Evolutionary conservation across 2,797 vertebrate species (phyloP), one percentile per base, ranked within the genome.

Genomic region (Chaetophractus vellerosus): DNA sequence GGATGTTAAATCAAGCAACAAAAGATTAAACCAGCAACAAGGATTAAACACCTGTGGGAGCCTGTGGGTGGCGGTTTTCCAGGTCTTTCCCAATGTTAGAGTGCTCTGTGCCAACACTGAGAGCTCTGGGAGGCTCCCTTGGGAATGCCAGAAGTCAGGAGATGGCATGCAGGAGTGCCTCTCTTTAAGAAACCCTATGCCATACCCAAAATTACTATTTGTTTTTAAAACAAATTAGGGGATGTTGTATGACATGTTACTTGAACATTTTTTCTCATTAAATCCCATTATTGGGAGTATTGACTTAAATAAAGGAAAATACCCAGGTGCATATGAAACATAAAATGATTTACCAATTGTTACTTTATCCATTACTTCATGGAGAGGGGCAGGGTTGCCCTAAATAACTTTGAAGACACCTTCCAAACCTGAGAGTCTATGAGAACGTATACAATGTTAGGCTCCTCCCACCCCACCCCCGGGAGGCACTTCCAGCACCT

Each of bases 211-310:
- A 81, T 23, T 31, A 1, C 21, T 26, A 87, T 48, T 81, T 84
- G 28, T 1, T 61, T 69, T 91, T 84, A 21, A 78, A 84, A 92
- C 26, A 50, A 28, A 89, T 84, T 63, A 83, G 57, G 4, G 38
- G 14, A 45, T 52, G 50, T 52, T 52, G 12, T 16, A 14, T 16
- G 16, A 16, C 5, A 21, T 36, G 5, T 21, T 75, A 36, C n/a
- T 69, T 52, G 28, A 88, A 28, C 38, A 59, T 80, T 86, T 86
- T 24, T 90, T 66, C 69, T 92, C 63, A 36, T 75, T 76, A 75
- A 84, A 57, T 38, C 36, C 57, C 72, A n/a, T 36, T 50, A 59
- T 80, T 91, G 24, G 26, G 31, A 63, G 33, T 31, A 52, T 57
- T 83, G 45, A 78, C 82, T 76, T 63, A 71, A 24, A 36, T 83